A percentile compares a stretch with the other conserved stretches of the same genome.
These are phyloP conservation scores for Diorhabda elongata DNA, from an alignment of 1,140 invertebrate genomes.

Conservation along the genomic window DNA sequence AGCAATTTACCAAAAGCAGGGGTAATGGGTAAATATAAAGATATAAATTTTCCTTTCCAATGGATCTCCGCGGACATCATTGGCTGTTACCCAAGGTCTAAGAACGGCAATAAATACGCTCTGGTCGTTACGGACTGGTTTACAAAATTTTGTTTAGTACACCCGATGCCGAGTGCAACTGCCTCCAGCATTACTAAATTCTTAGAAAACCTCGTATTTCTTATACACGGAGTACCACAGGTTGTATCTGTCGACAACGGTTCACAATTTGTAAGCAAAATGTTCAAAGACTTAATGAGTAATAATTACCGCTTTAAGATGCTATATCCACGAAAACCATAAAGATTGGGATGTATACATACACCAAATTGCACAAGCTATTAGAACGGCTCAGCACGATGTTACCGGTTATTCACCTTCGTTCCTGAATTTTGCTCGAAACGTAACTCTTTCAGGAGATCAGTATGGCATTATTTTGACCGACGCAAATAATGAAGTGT, in stretches of 20 bases:
- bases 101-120: slow-evolving; percentile 20
- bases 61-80: slow-evolving; percentile 19
- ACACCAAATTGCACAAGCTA: too few species aligned
- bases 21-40: slow-evolving; percentile 26
- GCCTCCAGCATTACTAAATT: slow-evolving; percentile 22
- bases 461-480: too few species aligned
- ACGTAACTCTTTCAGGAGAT: too few species aligned
- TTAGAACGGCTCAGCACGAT: too few species aligned
- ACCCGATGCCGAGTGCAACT: slow-evolving; percentile 20
- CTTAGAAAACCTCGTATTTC: slow-evolving; percentile 27
- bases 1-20: slow-evolving; percentile 11
- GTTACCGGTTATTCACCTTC: too few species aligned
- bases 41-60: slow-evolving; percentile 27
- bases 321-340: too few species aligned
- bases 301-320: too few species aligned
- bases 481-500: too few species aligned
- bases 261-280: slow-evolving; percentile 9
- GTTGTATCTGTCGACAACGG: slow-evolving; percentile 19
- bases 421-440: too few species aligned
- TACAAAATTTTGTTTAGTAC: slow-evolving; percentile 24
- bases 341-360: too few species aligned
- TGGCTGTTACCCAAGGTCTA: slow-evolving; percentile 28
- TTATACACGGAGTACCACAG: slow-evolving; percentile 25
- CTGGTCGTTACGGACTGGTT: slow-evolving; percentile 25
- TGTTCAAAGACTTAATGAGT: too few species aligned